Base-by-base conservation (phyloP, 2,113 vertebrate species). In the Salvelinus alpinus region DNA sequence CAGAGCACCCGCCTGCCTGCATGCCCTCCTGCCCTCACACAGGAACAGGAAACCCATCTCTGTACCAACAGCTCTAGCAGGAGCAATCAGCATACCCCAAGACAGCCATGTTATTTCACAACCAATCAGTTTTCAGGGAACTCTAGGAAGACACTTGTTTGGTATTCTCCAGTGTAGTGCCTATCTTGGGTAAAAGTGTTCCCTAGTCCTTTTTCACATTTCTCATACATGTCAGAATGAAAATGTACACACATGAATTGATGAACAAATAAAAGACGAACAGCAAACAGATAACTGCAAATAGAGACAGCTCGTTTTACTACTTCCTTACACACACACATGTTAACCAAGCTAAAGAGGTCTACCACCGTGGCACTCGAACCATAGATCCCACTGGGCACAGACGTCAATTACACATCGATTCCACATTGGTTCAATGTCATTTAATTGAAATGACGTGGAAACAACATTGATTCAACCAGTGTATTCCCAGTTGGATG, bases 21-120 rank as follows among this genome's bases (percentile, higher is more conserved):
- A 16, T 24, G 34, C 72, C 72, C 38, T 38, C 64, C 78, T 44
- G 31, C 62, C 65, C 78, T 54, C 51, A 75, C 66, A 57, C 78
- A 79, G 78, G 78, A 79, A 79, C 73, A 80, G 78, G 78, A 80
- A 80, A 73, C 60, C 73, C 62, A 54, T 70, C 62, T 73, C 20
- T 64, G 22, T 71, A 29, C 71, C 62, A 70, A 70, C 78, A 75
- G 51, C 78, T 51, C 48, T 13, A 38, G 27, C 31, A 48, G 68
- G 59, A 72, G 38, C 67, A 22, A 62, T 62, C 72, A 24, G 13
- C 44, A 72, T 67, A 13, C n/a, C n/a, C 59, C n/a, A 22, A 62
- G 59, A 22, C 18, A 22, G 20, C 18, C n/a, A 7, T 62, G n/a
- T 5, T 22, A 62, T 62, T 16, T 62, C 18, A 22, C n/a, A 62